A percentile compares a stretch with the other conserved stretches of the same genome.
phyloP scores from a whole-genome alignment of 2,888 invertebrate genomes.

The Rotaria magnacalcarata region DNA sequence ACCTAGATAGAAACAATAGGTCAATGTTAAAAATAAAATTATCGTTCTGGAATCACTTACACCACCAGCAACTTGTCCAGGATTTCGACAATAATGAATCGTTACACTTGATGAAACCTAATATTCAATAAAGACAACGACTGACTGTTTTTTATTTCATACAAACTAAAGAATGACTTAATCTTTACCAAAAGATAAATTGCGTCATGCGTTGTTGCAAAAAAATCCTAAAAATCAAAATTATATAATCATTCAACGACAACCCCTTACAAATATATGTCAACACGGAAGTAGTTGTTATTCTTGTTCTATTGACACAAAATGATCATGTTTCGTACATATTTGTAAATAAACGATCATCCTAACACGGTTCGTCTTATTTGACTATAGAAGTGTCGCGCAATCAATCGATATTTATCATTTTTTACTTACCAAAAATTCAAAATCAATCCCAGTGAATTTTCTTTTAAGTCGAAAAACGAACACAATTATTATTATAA shows the following conservation, averaged over 20 bases:
- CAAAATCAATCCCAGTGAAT: constrained; percentile 31
- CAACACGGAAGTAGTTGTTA: neutral
- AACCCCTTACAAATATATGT: neutral
- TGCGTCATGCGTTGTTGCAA: constrained; percentile 6
- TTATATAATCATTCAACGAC: neutral
- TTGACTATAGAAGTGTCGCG: too few relatives aligned
- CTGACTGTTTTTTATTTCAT: neutral
- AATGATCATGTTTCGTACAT: neutral
- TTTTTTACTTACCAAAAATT: neutral
- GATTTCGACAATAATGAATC: constrained; percentile 19
- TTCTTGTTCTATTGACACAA: neutral
- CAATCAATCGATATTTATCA: too few relatives aligned
- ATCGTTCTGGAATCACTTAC: neutral
- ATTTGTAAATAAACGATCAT: neutral
- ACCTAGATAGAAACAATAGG: neutral
- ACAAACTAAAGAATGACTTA: neutral
- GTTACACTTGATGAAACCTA: constrained; percentile 25
- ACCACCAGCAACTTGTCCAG: constrained; percentile 14
- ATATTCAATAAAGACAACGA: neutral
- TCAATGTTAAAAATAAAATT: too few relatives aligned
- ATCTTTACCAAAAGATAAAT: constrained; percentile 6
- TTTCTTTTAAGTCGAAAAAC: neutral
- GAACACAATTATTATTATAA: neutral
- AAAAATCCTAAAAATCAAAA: constrained; percentile 32
- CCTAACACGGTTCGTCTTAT: neutral